These are phyloP conservation scores for Himalopsyche kuldschensis DNA, from an alignment of 2,888 invertebrate genomes.

Conservation along the genomic window DNA sequence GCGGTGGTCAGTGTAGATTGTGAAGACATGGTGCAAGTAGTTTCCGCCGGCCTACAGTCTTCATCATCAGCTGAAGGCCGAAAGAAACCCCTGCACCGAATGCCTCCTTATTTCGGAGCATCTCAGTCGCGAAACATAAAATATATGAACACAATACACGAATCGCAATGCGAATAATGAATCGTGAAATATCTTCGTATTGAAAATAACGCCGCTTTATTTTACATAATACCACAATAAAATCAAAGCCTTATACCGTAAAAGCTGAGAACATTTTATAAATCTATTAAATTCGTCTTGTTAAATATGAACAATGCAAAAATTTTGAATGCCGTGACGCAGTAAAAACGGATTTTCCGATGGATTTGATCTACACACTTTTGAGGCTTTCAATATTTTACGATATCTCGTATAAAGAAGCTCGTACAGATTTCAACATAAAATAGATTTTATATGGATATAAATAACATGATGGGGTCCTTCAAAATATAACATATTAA, in stretches of 20 bases:
- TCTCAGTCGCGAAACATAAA: too few relatives aligned
- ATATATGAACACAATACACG: too few relatives aligned
- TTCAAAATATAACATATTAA: neutral
- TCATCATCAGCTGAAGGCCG: conserved; percentile 82
- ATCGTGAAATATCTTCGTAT: neutral
- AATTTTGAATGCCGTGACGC: neutral
- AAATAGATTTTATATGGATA: neutral
- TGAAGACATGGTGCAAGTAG: conserved; percentile 71
- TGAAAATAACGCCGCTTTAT: neutral
- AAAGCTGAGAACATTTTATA: neutral
- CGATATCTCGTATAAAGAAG: neutral
- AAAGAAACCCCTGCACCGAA: conserved; percentile 83
- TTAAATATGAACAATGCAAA: neutral
- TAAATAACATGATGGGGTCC: neutral
- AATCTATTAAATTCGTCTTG: neutral
- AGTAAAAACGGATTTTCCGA: neutral
- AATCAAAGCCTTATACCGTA: neutral
- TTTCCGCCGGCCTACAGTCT: conserved; percentile 93
- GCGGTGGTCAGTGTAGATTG: neutral
- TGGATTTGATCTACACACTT: neutral
- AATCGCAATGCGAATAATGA: too few relatives aligned
- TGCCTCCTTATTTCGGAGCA: conserved; percentile 40
- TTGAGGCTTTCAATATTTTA: neutral
- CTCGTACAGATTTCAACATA: neutral
- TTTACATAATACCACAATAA: neutral